These are phyloP conservation scores for Apostichopus californicus DNA, from an alignment of 35 echinoderm and acorn worm genomes.

Conservation along the genomic window DNA sequence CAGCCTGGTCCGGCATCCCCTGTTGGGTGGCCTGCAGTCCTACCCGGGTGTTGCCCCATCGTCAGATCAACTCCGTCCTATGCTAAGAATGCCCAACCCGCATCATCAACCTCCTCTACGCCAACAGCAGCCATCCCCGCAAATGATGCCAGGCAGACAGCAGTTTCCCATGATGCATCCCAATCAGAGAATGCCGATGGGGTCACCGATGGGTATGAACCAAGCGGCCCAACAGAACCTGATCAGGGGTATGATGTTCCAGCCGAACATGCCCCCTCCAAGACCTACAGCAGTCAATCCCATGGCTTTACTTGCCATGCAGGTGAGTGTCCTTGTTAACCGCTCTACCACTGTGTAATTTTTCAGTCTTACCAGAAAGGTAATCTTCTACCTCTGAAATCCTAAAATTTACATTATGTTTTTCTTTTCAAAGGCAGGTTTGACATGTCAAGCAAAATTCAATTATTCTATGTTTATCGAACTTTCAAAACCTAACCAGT, in stretches of 20 bases:
- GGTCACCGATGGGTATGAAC: slow-evolving; percentile 33
- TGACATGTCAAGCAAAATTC: too few species aligned
- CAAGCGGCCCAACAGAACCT: slow-evolving; percentile 62
- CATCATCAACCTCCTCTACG: slow-evolving; percentile 34
- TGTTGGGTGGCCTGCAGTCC: neutral
- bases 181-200: slow-evolving; percentile 16
- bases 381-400: too few species aligned
- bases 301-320: slow-evolving; percentile 53
- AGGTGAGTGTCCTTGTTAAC: slow-evolving; percentile 21
- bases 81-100: slow-evolving; percentile 13
- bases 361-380: too few species aligned
- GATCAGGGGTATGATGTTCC: slow-evolving; percentile 67
- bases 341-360: too few species aligned
- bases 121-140: slow-evolving; percentile 12
- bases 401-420: too few species aligned
- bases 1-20: neutral
- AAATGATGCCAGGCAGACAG: slow-evolving; percentile 12
- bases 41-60: neutral
- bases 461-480: too few species aligned
- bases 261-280: slow-evolving; percentile 33
- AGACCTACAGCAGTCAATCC: slow-evolving; percentile 42
- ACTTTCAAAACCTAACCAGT: too few species aligned
- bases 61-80: slow-evolving; percentile 24
- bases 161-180: slow-evolving; percentile 55
- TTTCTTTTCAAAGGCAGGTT: too few species aligned